Evolutionary conservation across 2,113 vertebrate species (phyloP).

Genomic region (Cricetomys ansorgei): DNA sequence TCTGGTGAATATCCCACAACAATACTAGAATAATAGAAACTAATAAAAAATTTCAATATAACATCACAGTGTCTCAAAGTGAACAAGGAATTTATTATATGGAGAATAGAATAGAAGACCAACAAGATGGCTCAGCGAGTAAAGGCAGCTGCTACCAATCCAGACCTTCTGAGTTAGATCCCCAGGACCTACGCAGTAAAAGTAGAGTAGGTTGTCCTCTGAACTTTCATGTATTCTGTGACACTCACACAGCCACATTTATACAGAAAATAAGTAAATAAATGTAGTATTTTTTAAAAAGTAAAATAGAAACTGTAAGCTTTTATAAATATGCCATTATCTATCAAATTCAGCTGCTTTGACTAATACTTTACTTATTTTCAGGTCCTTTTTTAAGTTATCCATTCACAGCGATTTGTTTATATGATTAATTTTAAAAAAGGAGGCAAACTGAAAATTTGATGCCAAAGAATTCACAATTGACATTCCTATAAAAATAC

Average conservation of each 20-base stretch:
- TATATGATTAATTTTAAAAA: neutral
- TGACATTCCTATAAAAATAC: neutral
- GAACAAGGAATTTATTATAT: neutral
- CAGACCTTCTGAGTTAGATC: no score
- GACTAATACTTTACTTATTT: conserved; percentile 21
- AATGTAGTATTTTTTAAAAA: no score
- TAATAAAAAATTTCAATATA: neutral
- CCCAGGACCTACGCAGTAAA: no score
- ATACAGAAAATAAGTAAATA: no score
- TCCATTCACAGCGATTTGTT: neutral
- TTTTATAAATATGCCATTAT: neutral
- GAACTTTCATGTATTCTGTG: no score
- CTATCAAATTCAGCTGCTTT: neutral
- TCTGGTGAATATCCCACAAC: no score
- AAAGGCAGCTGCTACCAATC: neutral
- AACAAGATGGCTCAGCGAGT: neutral
- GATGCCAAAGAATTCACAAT: neutral
- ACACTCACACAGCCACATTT: no score
- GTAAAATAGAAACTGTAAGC: no score
- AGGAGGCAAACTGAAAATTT: neutral
- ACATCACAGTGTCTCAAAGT: neutral
- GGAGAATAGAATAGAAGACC: neutral
- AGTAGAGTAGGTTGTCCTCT: no score
- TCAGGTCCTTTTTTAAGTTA: neutral
- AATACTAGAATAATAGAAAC: no score